phyloP scores from a whole-genome alignment of 2,113 vertebrate genomes.

The Chamaea fasciata region DNA sequence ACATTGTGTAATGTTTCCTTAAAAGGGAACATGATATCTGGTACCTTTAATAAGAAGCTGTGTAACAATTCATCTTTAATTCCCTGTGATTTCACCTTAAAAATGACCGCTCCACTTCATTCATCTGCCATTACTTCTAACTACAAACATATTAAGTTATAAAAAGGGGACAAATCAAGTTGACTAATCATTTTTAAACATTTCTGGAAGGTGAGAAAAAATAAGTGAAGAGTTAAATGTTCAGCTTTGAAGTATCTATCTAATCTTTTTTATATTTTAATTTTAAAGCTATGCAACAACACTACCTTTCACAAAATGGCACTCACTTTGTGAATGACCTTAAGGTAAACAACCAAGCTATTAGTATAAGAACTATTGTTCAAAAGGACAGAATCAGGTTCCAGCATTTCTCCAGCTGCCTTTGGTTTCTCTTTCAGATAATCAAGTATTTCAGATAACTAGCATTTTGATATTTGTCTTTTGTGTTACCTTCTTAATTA shows the following conservation, averaged over 20 bases:
- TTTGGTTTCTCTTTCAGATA: slow-evolving; percentile 9
- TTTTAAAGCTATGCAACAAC: background rate
- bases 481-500: background rate
- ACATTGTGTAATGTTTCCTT: background rate
- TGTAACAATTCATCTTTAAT: slow-evolving; percentile 44
- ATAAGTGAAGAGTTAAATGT: background rate
- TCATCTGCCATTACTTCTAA: slow-evolving; percentile 9
- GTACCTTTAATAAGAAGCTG: slow-evolving; percentile 53
- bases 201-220: slow-evolving; percentile 12
- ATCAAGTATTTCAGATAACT: background rate
- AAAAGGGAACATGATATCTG: slow-evolving; percentile 29
- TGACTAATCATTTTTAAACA: slow-evolving; percentile 8
- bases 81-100: slow-evolving; percentile 55
- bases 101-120: slow-evolving; percentile 2
- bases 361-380: background rate
- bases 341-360: background rate
- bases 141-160: slow-evolving; percentile 4
- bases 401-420: background rate
- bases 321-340: background rate
- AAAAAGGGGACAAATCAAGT: background rate
- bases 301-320: background rate
- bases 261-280: background rate
- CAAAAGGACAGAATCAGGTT: background rate
- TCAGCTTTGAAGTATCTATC: background rate
- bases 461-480: slow-evolving; percentile 22